Evolutionary conservation across 2,113 vertebrate genomes (phyloP).

Genomic region (Theristicus caerulescens): DNA sequence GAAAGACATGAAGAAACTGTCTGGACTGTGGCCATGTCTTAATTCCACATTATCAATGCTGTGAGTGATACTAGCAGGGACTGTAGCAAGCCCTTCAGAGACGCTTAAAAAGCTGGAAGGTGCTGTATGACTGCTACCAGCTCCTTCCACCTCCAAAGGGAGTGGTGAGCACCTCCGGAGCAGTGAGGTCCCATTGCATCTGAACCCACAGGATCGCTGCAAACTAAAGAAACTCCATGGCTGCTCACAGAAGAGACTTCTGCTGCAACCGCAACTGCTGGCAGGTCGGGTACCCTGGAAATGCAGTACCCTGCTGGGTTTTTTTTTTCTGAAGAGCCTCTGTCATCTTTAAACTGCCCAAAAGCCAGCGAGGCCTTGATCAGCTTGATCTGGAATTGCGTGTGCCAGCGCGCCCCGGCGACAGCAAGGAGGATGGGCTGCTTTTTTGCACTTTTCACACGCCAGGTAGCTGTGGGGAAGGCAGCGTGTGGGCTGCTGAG

Average conservation of each 20-base stretch:
- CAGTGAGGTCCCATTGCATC: not conserved
- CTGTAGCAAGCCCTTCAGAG: too few relatives aligned
- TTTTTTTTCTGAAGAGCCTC: not conserved
- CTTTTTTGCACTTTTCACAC: not conserved
- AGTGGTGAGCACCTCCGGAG: not conserved
- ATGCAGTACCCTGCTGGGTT: not conserved
- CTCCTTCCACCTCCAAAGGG: not conserved
- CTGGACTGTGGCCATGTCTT: too few relatives aligned
- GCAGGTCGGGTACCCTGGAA: not conserved
- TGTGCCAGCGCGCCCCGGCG: fast-evolving
- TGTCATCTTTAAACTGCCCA: not conserved
- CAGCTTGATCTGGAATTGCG: not conserved
- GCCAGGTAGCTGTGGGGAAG: not conserved
- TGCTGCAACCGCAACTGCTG: not conserved
- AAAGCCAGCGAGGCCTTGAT: not conserved
- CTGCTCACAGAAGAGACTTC: not conserved
- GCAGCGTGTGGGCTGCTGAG: fast-evolving
- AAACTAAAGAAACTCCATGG: not conserved
- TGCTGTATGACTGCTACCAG: too few relatives aligned
- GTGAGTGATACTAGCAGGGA: too few relatives aligned
- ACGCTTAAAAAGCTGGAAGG: too few relatives aligned
- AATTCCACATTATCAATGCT: too few relatives aligned
- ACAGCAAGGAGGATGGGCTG: not conserved
- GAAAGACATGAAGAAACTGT: too few relatives aligned
- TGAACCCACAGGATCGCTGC: fast-evolving